phyloP scores from a whole-genome alignment of 2,797 vertebrate genomes.

The Neoniphon sammara region DNA sequence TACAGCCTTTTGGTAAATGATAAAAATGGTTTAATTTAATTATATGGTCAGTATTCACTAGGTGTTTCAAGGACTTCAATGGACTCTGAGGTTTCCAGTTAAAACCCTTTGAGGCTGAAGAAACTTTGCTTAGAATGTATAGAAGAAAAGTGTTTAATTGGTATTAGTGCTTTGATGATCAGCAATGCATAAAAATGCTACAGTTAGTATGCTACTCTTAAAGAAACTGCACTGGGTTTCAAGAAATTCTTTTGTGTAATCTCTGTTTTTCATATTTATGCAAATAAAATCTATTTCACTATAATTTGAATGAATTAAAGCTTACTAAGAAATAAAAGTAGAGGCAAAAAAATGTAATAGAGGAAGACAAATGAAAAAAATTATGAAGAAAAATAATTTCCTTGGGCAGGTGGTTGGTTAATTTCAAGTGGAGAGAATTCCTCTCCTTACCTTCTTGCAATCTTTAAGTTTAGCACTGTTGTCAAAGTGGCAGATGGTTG shows the following conservation, averaged over 20 bases:
- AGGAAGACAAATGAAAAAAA: conserved; percentile 52
- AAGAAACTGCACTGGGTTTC: conserved; percentile 32
- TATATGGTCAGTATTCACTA: not conserved
- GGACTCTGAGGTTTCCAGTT: conserved; percentile 3
- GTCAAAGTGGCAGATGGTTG: conserved; percentile 9
- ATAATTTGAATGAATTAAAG: conserved; percentile 46
- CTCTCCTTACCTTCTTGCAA: too few relatives aligned
- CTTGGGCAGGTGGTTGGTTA: conserved; percentile 17
- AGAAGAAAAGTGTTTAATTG: not conserved
- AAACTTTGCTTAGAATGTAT: not conserved
- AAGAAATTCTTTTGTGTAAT: conserved; percentile 23
- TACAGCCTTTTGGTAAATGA: not conserved
- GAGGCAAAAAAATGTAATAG: conserved; percentile 46
- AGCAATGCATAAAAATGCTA: conserved; percentile 9
- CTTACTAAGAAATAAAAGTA: conserved; percentile 39
- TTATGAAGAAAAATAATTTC: conserved; percentile 41
- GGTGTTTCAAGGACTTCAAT: not conserved
- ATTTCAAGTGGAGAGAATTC: conserved; percentile 31
- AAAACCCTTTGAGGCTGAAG: conserved; percentile 11
- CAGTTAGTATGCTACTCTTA: conserved; percentile 8
- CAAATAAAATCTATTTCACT: conserved; percentile 47
- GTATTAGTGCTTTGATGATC: not conserved
- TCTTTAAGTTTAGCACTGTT: conserved; percentile 17
- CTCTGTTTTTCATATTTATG: conserved; percentile 41
- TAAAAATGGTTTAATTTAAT: conserved; percentile 42